phyloP scores from a whole-genome alignment of 2,797 vertebrate genomes.

The Alauda arvensis region DNA sequence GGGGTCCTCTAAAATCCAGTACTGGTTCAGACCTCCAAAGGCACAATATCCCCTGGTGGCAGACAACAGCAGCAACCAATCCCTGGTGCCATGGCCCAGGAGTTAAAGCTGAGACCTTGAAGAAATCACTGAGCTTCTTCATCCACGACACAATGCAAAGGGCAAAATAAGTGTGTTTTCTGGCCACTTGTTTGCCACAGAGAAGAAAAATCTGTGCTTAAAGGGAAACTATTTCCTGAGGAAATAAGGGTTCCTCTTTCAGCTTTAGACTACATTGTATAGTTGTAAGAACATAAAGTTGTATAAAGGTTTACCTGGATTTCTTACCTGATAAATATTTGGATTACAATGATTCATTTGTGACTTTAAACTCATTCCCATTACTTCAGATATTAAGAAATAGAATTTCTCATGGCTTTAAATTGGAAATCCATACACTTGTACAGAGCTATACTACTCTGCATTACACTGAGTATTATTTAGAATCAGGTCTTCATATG shows the following conservation, averaged over 20 bases:
- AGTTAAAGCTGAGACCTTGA: constrained; percentile 10
- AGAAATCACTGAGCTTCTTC: background rate
- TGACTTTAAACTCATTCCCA: background rate
- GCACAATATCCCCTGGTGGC: background rate
- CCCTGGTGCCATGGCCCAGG: background rate
- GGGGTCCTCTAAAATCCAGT: background rate
- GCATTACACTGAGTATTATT: background rate
- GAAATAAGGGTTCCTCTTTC: background rate
- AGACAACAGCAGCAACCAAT: background rate
- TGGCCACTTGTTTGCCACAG: background rate
- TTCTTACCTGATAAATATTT: background rate
- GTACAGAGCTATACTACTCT: background rate
- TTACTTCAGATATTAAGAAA: background rate
- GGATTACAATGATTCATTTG: background rate
- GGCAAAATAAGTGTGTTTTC: background rate
- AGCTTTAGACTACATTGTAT: background rate
- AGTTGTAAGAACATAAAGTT: background rate
- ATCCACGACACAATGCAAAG: background rate
- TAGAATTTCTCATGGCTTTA: background rate
- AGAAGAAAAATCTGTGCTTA: background rate
- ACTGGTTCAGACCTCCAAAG: background rate
- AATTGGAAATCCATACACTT: background rate
- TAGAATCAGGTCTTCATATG: background rate
- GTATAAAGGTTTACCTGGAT: background rate
- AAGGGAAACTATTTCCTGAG: background rate